Evolutionary conservation across 2,888 invertebrate genomes (phyloP), one percentile per base, ranked within the genome.

Genomic region (Andrena hattorfiana): DNA sequence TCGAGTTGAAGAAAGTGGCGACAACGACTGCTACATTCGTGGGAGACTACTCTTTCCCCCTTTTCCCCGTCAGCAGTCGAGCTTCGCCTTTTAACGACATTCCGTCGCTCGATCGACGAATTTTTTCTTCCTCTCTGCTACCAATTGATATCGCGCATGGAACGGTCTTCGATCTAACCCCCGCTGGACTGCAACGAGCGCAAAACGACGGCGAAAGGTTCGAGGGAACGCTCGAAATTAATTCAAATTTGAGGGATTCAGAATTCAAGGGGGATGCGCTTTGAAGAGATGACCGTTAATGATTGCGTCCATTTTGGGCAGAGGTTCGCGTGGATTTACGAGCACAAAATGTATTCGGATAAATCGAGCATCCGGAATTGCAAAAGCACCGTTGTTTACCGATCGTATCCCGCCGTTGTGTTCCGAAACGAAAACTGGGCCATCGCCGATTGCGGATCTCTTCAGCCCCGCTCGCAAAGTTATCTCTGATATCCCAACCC

Each of bases 361-460:
- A 56, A 77, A 72, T 54, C n/a, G 67, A 35, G 51, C 73, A 59
- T 51, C 13, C 54, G 74, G 35, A 80, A 85, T 85, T 85, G 71
- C 82, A 81, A 87, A 87, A 87, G 85, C 86, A 86, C 81, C 71
- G 80, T 85, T 87, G 86, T 89, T 89, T 89, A 85, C 84, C 71
- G 71, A 62, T 73, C 49, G 60, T 42, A 49, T 49, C 23, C 35
- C 51, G 59, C 5, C 16, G 20, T 56, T 70, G 51, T 16, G 42
- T 51, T 67, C 30, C 62, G 35, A 67, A 60, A 51, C n/a, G 30
- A 56, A 84, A 89, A 89, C 84, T 89, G 75, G 88, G 86, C 77
- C 85, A 87, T 83, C 85, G 66, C 20, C 77, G 84, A 76, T 79
- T 56, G n/a, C 59, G 76, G 60, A 79, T 81, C 76, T 69, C 70